Base-by-base conservation (phyloP, 64 coral and sea anemone species). In the Montipora sp. region DNA sequence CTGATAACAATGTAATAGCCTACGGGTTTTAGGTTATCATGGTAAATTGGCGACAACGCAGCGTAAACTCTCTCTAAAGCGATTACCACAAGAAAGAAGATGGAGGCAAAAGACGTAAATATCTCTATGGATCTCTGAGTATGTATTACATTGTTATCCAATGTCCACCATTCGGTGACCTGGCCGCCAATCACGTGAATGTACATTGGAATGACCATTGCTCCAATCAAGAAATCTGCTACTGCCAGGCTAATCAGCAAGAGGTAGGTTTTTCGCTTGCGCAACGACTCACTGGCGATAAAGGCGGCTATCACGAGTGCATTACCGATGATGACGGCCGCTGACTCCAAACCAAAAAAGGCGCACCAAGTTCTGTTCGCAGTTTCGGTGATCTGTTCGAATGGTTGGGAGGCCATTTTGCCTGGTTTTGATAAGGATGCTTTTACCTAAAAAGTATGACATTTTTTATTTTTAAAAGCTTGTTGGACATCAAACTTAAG, bases 1-100 rank as follows among this genome's bases (percentile, higher is more conserved):
- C 73, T 13, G 75, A 93, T 93, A 0, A 90, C 61, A 6, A 81
- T 78, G 77, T 63, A 79, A 24, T 80, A 90, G 22, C 24, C 51
- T 8, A 22, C 7, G n/a, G 63, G 77, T 70, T 71, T 78, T 15
- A 81, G 46, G 9, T 14, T 76, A 24, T 48, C 77, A 23, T 93
- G 91, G 19, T 48, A 72, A 22, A 77, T 71, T 51, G 91, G 91
- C n/a, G 81, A 79, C 44, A 80, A 4, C 0, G 77, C 48, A 74
- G 91, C 91, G 14, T 70, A 51, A 61, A 93, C 57, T 44, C 91
- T 87, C 47, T 93, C 91, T 3, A 93, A 48, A n/a, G 91, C 91
- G 65, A 93, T 93, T 1, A 77, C 84, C 1, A 80, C 78, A 3
- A 93, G 68, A 8, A 86, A 78, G 61, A 76, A 71, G 43, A 93